Evolutionary conservation across 2,888 invertebrate genomes (phyloP).

Genomic region (Altica lythri): DNA sequence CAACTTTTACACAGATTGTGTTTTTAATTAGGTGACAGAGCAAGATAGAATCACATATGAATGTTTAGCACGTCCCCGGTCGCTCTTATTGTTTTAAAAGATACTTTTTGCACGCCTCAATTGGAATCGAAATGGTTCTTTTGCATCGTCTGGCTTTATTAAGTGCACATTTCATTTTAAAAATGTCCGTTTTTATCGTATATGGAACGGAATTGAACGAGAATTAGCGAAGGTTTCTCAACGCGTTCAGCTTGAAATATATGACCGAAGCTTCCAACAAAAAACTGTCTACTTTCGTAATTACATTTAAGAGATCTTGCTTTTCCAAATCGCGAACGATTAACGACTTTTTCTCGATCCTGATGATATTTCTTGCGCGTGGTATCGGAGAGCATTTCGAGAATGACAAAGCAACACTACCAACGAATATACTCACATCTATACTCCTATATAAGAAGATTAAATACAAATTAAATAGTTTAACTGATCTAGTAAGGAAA

Average conservation of each 20-base stretch:
- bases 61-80: conserved; percentile 48
- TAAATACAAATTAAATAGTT: too few relatives aligned
- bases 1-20: conserved; percentile 44
- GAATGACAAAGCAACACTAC: conserved; percentile 23
- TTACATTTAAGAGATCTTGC: conserved; percentile 32
- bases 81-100: conserved; percentile 44
- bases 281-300: conserved; percentile 23
- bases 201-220: conserved; percentile 36
- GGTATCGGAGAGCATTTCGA: conserved; percentile 28
- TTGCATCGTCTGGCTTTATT: conserved; percentile 45
- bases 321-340: conserved; percentile 34
- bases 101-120: conserved; percentile 39
- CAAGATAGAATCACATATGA: conserved; percentile 45
- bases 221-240: conserved; percentile 31
- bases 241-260: conserved; percentile 21
- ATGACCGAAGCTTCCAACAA: conserved; percentile 14
- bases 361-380: conserved; percentile 32
- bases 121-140: conserved; percentile 37
- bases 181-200: conserved; percentile 42
- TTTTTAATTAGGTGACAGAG: conserved; percentile 49
- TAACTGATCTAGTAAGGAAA: too few relatives aligned
- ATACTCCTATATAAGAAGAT: too few relatives aligned
- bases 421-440: too few relatives aligned
- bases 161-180: conserved; percentile 43
- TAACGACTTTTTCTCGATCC: conserved; percentile 30